Evolutionary conservation across 2,797 vertebrate genomes (phyloP), one percentile per base, ranked within the genome.

Genomic region (Lepilemur ruficaudatus): DNA sequence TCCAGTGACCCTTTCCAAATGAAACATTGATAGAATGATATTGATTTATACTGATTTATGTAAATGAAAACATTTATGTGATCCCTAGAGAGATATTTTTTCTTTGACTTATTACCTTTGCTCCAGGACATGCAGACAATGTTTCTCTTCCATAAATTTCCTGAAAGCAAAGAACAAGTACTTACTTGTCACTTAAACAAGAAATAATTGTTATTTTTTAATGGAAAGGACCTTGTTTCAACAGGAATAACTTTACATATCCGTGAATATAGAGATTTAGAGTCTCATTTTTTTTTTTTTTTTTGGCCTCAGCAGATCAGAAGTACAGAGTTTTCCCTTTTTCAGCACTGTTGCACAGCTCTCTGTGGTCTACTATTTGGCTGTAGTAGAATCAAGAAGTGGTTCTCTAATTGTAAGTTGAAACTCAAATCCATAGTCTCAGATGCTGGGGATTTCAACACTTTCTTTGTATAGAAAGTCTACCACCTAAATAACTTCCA

Each of bases 31-130:
- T 65, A 93, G 25, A 96, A 85, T 61, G n/a, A 65, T 63, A 81
- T 20, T 76, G 93, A 88, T 96, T 93, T 94, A 63, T 61, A 80
- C 15, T 76, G 93, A 88, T 96, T 93, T 94, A 91, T 85, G 7
- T 83, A 48, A 72, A 89, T 93, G 6, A 75, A 93, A 95, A 79
- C n/a, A 83, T 48, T 55, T 57, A 30, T 65, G 18, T 93, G 46
- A 41, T 17, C 4, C 22, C 35, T 38, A 65, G 67, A 75, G 61
- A 35, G 25, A 25, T 55, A 70, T 38, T 85, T 81, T 88, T 92
- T 70, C 93, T 41, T 91, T 76, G 30, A 92, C n/a, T 69, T 65
- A 12, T 38, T 28, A 4, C n/a, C 23, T 67, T 59, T 38, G 7
- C 43, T 84, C 20, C 28, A 55, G 17, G 23, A 85, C 61, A 69